These are phyloP conservation scores for Asarcornis scutulata DNA, from an alignment of 2,113 vertebrate genomes.

Conservation along the genomic window DNA sequence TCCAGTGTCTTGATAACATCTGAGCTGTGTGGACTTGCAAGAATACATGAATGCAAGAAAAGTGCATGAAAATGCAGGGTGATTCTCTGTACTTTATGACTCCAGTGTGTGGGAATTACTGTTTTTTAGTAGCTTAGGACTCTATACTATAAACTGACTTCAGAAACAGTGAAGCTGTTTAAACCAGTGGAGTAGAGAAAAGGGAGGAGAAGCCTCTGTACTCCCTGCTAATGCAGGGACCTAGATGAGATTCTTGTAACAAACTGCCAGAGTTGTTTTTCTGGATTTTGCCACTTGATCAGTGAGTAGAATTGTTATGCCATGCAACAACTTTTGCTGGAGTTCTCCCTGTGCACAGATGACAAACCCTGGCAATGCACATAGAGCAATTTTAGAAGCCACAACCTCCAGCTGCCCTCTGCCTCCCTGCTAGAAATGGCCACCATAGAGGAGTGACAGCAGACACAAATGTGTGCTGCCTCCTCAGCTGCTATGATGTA, in stretches of 20 bases:
- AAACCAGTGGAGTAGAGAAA: fast-evolving
- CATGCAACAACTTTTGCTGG: background rate
- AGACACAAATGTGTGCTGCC: background rate
- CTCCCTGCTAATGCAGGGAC: background rate
- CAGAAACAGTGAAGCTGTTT: background rate
- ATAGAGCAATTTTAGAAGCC: background rate
- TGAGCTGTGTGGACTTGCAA: background rate
- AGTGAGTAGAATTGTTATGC: background rate
- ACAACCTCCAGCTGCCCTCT: constrained; percentile 39
- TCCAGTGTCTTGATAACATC: background rate
- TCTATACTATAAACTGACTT: background rate
- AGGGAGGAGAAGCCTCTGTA: background rate
- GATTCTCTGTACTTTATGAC: background rate
- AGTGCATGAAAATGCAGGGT: background rate
- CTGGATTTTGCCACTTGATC: background rate
- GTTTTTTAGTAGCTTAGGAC: background rate
- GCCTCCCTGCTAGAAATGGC: constrained; percentile 14
- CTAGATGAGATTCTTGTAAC: background rate
- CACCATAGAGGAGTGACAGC: background rate
- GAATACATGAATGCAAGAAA: background rate
- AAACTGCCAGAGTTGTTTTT: background rate
- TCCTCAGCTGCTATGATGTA: background rate
- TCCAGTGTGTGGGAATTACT: fast-evolving
- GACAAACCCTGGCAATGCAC: background rate
- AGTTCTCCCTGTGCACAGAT: background rate